A percentile compares a stretch with the other conserved stretches of the same genome.
These are phyloP conservation scores for Synanthedon myopaeformis DNA, from an alignment of 2,888 invertebrate genomes.

Conservation along the genomic window DNA sequence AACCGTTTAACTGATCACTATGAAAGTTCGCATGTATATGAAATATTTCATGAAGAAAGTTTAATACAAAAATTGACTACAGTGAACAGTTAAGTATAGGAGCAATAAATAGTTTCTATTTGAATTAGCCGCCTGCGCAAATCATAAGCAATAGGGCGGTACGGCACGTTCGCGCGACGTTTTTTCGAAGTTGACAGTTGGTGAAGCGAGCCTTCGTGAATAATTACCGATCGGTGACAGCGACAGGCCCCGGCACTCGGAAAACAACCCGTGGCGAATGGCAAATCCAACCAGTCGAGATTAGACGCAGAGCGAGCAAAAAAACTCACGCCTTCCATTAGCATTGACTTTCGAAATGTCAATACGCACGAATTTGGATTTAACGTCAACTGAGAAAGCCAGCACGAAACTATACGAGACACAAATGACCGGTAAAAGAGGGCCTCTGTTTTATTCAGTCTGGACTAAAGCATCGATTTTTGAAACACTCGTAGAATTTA, in stretches of 20 bases:
- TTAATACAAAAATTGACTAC: too few species aligned
- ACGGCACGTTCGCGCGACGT: constrained; percentile 21
- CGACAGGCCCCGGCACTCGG: constrained; percentile 52
- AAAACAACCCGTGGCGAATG: constrained; percentile 56
- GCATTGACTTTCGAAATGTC: constrained; percentile 57
- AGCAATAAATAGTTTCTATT: background rate
- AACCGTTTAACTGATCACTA: too few species aligned
- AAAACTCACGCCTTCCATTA: constrained; percentile 60
- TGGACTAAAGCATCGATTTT: background rate
- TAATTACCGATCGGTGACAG: constrained; percentile 46
- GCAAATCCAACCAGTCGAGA: constrained; percentile 31
- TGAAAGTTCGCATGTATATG: too few species aligned
- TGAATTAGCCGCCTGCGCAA: background rate
- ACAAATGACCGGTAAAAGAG: background rate
- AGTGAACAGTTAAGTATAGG: background rate
- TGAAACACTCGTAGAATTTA: too few species aligned
- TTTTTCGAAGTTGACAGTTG: constrained; percentile 38
- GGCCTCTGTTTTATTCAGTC: background rate
- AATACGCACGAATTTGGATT: constrained; percentile 56
- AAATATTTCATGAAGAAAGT: too few species aligned
- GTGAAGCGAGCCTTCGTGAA: constrained; percentile 41
- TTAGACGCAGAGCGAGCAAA: constrained; percentile 53
- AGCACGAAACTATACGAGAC: background rate
- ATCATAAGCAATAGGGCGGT: constrained; percentile 6
- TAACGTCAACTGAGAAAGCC: background rate